Base-by-base conservation (phyloP, 2,797 vertebrate genomes). In the Dermochelys coriacea region DNA sequence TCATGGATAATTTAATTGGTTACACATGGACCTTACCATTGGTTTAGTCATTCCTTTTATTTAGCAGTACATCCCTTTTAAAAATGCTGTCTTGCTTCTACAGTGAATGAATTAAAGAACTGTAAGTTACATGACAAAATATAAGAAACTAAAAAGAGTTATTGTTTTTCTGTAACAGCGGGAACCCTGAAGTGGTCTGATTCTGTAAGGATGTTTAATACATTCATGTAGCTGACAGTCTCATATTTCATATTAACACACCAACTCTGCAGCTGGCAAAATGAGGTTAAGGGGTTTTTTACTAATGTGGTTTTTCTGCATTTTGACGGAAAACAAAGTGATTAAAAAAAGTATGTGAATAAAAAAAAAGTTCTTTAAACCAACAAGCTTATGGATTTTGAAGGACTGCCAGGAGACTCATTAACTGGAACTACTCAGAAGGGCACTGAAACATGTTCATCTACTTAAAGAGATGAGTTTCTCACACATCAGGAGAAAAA, bases 301-400 rank as follows among this genome's bases (percentile, higher is more conserved):
- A 18, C 21, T 7, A 6, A 5, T 31, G 14, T 14, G 7, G 1
- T 16, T 19, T 1, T 0, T 3, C 2, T 8, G 4, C 10, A 47
- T 55, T 64, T 61, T 10, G 27, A 80, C 80, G 15, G 55, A 80
- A 88, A 97, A 95, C 68, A 96, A 93, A 94, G 80, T 85, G 80
- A 95, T 95, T 96, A 91, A 97, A 71, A 41, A 91, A 85, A 95
- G 74, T 16, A 61, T 95, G 92, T 92, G 94, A 93, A 96, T 88
- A 94, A 91, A 94, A 51, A 94, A 51, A 92, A 88, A 87, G 37
- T 88, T 93, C 91, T 96, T 95, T 96, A 96, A 97, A 94, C 45
- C 88, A 95, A 94, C 89, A 95, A 94, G 94, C 79, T 95, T 95
- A 96, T 95, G 84, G 95, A 94, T 96, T 96, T 96, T 97, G 97